A percentile compares a stretch with the other conserved stretches of the same genome.
These are phyloP conservation scores for Pterostichus madidus DNA, from an alignment of 2,888 invertebrate genomes.

Conservation along the genomic window DNA sequence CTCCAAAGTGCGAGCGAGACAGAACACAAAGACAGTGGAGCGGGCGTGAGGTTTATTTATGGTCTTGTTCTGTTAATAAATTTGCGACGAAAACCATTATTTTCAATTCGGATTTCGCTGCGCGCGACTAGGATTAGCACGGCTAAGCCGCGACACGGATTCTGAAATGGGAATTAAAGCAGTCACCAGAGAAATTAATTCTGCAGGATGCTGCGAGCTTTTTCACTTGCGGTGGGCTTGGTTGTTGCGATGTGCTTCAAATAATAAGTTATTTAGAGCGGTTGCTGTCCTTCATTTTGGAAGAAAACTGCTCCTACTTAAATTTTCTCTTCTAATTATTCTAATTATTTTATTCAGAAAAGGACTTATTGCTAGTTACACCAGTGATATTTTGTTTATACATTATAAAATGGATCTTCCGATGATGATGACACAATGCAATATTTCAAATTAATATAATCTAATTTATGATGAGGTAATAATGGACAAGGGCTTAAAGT, in stretches of 20 bases:
- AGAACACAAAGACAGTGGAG: conserved; percentile 12
- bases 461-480: too few species aligned
- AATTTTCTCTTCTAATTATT: neutral
- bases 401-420: too few species aligned
- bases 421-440: too few species aligned
- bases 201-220: conserved; percentile 23
- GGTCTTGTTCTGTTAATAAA: conserved; percentile 65
- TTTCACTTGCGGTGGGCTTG: neutral
- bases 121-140: conserved; percentile 61
- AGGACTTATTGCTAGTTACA: too few species aligned
- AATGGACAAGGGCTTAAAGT: too few species aligned
- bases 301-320: too few species aligned
- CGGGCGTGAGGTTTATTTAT: conserved; percentile 61
- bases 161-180: conserved; percentile 63
- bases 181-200: conserved; percentile 66
- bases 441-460: too few species aligned
- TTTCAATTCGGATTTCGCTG: conserved; percentile 64
- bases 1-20: conserved; percentile 4
- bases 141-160: conserved; percentile 62
- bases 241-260: neutral
- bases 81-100: conserved; percentile 67
- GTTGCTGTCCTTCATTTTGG: too few species aligned
- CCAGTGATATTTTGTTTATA: too few species aligned
- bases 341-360: neutral
- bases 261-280: too few species aligned